phyloP scores from a whole-genome alignment of 2,113 vertebrate species.

The Turdus rufiventris region DNA sequence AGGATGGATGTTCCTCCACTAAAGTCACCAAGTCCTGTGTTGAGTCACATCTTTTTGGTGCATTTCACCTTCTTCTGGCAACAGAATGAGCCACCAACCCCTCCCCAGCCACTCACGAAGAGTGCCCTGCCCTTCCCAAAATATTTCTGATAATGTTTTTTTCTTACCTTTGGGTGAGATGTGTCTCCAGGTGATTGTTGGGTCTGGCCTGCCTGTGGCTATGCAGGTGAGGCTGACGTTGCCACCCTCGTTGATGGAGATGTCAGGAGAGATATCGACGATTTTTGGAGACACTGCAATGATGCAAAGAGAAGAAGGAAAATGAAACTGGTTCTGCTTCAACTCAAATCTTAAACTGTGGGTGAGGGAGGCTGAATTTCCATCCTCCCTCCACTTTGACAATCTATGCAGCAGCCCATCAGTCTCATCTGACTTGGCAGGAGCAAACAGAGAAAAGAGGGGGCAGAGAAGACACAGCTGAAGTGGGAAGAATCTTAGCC shows the following conservation, averaged over 20 bases:
- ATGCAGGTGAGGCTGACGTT: slow-evolving; percentile 92
- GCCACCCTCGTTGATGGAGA: slow-evolving; percentile 95
- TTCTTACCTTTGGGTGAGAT: slow-evolving; percentile 90
- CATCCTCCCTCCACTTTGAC: neutral
- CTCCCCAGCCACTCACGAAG: neutral
- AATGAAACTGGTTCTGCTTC: neutral
- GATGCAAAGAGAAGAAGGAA: slow-evolving; percentile 26
- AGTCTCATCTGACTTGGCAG: neutral
- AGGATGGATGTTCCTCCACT: neutral
- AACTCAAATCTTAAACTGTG: neutral
- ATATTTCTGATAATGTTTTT: rapidly evolving
- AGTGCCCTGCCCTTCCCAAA: neutral
- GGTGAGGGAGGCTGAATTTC: neutral
- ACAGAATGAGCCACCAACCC: rapidly evolving
- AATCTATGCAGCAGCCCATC: neutral
- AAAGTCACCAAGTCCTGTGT: neutral
- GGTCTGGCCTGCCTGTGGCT: slow-evolving; percentile 91
- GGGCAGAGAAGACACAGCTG: neutral
- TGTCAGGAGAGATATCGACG: slow-evolving; percentile 88
- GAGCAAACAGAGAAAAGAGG: neutral
- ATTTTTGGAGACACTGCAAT: slow-evolving; percentile 94
- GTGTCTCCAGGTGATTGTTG: slow-evolving; percentile 92
- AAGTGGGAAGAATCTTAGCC: neutral
- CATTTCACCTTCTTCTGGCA: neutral
- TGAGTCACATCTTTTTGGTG: rapidly evolving